Evolutionary conservation across 1,140 invertebrate genomes (phyloP), one percentile per base, ranked within the genome.

Genomic region (Habropoda laboriosa): DNA sequence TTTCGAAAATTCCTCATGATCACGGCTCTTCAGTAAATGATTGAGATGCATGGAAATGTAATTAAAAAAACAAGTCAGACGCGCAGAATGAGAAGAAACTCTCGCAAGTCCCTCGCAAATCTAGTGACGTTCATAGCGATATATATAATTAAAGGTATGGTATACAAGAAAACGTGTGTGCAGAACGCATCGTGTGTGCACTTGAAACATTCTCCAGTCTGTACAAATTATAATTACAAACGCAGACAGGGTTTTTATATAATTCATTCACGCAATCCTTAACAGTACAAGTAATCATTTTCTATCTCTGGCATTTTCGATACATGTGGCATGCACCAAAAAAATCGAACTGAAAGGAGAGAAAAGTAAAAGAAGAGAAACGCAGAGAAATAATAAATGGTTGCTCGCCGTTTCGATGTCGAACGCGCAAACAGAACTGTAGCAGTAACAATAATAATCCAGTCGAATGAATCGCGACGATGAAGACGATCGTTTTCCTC

Each of bases 261-360:
- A n/a, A n/a, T n/a, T n/a, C n/a, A n/a, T n/a, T n/a, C n/a, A n/a
- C n/a, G n/a, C n/a, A n/a, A n/a, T n/a, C n/a, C 16, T 21, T 32
- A 18, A 47, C 16, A n/a, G 16, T 3, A 30, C n/a, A n/a, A 38
- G 12, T 42, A 42, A 30, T 40, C 74, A 58, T 76, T 68, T 68
- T 68, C 40, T 35, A 47, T 76, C 74, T 57, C 64, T 49, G 64
- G 64, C 42, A 76, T 82, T 30, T 71, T 61, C 75, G 47, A 55
- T 78, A 81, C 82, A 78, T n/a, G 45, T 51, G 61, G 68, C 82
- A 79, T 83, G 82, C 80, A 79, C 64, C 42, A 30, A 57, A 70
- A 72, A 83, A n/a, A n/a, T n/a, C 40, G 70, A 68, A 83, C 73
- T 13, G 13, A 51, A 68, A 42, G 3, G 47, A n/a, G 10, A 21